Percentiles rank a stretch among this genome's conserved stretches.
phyloP scores from a whole-genome alignment of 1,140 invertebrate genomes.

The Amphibalanus amphitrite region DNA sequence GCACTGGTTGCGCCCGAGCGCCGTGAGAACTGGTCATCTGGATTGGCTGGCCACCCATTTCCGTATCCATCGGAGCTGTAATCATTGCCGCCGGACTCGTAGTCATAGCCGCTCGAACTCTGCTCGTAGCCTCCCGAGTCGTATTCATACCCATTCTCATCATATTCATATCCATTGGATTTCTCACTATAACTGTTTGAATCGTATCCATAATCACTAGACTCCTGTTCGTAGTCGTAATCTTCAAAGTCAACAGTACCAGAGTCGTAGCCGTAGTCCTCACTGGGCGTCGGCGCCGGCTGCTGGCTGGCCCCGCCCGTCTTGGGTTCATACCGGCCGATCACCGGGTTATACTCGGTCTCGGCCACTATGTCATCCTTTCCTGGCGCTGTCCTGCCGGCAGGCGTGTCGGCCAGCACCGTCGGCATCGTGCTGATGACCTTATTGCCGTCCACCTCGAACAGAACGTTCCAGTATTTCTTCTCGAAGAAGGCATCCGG shows the following conservation, averaged over 20 bases:
- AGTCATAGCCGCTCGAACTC: too few relatives aligned
- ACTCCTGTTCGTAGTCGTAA: neutral
- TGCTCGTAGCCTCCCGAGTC: too few relatives aligned
- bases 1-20: too few relatives aligned
- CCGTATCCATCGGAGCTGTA: too few relatives aligned
- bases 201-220: neutral
- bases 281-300: too few relatives aligned
- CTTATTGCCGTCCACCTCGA: constrained; percentile 1
- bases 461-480: neutral
- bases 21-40: too few relatives aligned
- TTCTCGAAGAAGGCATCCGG: neutral
- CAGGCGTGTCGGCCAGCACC: neutral
- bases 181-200: neutral
- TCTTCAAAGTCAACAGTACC: neutral
- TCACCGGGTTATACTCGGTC: neutral
- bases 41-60: too few relatives aligned
- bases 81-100: too few relatives aligned
- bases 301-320: neutral
- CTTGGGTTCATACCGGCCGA: too few relatives aligned
- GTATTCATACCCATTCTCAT: too few relatives aligned
- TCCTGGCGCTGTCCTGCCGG: neutral
- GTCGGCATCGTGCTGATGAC: neutral
- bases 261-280: neutral
- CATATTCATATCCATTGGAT: neutral
- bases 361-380: neutral